phyloP scores from a whole-genome alignment of 2,888 invertebrate genomes.

The Oasisia sp. region DNA sequence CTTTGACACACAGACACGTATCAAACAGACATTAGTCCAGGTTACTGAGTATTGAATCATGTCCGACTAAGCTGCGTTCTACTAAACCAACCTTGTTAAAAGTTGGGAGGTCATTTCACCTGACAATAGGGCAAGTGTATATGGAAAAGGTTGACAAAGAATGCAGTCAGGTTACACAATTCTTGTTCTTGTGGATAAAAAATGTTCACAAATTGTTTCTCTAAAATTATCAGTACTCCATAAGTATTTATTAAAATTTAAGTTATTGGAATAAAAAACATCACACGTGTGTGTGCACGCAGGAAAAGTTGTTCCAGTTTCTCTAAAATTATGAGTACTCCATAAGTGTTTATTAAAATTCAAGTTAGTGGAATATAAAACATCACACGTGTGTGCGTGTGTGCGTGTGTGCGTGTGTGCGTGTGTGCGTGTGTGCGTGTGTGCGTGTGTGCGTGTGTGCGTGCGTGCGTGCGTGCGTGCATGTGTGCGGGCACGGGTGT shows the following conservation, averaged over 20 bases:
- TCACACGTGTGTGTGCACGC: too few species aligned
- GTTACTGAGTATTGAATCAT: not conserved
- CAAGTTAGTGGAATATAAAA: not conserved
- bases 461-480: too few species aligned
- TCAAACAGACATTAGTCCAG: not conserved
- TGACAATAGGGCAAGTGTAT: not conserved
- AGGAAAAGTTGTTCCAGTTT: too few species aligned
- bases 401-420: too few species aligned
- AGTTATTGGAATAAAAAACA: too few species aligned
- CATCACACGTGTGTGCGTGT: not conserved
- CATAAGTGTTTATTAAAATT: not conserved
- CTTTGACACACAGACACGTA: not conserved
- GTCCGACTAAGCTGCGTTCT: not conserved
- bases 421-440: too few species aligned
- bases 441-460: too few species aligned
- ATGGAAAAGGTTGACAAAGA: not conserved
- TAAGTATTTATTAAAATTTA: too few species aligned
- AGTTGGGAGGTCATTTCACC: not conserved
- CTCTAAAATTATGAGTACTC: too few species aligned
- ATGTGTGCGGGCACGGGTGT: too few species aligned
- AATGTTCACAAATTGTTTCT: too few species aligned
- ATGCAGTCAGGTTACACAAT: not conserved
- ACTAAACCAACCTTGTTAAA: not conserved
- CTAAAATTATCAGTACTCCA: too few species aligned
- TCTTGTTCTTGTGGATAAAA: not conserved